A percentile compares a stretch with the other conserved stretches of the same genome.
Evolutionary conservation across 2,888 invertebrate genomes (phyloP).

Genomic region (Dicycla oo): DNA sequence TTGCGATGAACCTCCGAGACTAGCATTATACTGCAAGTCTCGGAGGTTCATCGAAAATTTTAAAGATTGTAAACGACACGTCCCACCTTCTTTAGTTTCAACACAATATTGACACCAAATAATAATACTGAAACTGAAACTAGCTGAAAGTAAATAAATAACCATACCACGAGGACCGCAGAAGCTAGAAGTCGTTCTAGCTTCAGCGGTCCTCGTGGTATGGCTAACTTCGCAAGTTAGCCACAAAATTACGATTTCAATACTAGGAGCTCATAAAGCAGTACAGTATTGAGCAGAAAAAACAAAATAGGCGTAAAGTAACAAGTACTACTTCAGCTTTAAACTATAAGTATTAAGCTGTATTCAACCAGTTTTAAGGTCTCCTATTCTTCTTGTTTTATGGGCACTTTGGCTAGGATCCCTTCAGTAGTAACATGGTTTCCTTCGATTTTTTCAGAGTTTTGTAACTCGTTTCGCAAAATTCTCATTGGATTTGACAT

Average conservation of each 20-base stretch:
- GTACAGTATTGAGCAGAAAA: neutral
- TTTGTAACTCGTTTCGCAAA: neutral
- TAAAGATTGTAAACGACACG: neutral
- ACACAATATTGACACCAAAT: too few relatives aligned
- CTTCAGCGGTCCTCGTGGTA: too few relatives aligned
- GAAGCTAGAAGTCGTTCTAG: too few relatives aligned
- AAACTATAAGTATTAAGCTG: constrained; percentile 8
- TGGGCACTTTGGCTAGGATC: neutral
- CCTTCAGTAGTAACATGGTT: neutral
- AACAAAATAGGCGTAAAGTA: neutral
- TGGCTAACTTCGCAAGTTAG: too few relatives aligned
- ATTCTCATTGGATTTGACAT: neutral
- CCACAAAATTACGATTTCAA: constrained; percentile 7
- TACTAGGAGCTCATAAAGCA: constrained; percentile 26
- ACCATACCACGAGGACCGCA: neutral
- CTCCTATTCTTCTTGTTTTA: neutral
- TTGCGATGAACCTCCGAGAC: too few relatives aligned
- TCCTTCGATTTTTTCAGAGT: neutral
- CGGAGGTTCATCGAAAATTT: too few relatives aligned
- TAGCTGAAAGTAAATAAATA: constrained; percentile 3
- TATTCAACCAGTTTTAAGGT: neutral
- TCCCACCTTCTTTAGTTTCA: neutral
- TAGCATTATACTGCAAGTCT: too few relatives aligned
- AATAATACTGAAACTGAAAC: too few relatives aligned
- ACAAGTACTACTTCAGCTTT: neutral